phyloP scores from a whole-genome alignment of 1,140 invertebrate genomes.

The Cheumatopsyche charites region DNA sequence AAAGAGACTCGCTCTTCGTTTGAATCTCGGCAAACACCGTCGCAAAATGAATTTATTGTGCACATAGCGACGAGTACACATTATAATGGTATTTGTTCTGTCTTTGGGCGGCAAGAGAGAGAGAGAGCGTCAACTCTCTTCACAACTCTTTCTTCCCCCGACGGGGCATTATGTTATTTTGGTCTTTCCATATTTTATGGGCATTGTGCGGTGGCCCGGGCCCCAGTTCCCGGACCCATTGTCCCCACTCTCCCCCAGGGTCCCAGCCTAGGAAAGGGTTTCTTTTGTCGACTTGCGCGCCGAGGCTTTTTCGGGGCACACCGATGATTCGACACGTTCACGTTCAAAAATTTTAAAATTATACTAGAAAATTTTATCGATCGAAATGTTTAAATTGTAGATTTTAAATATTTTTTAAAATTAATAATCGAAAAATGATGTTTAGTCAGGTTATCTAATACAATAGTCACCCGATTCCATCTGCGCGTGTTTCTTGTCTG shows the following conservation, averaged over 20 bases:
- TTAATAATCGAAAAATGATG: no score
- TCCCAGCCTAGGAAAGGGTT: conserved; percentile 40
- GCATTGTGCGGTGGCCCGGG: conserved; percentile 37
- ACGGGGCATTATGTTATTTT: conserved; percentile 45
- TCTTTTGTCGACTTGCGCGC: conserved; percentile 45
- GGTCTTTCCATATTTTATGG: conserved; percentile 48
- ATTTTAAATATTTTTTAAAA: no score
- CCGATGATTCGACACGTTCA: conserved; percentile 3
- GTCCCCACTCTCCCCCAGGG: conserved; percentile 21
- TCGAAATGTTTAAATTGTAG: no score
- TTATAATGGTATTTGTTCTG: conserved; percentile 43
- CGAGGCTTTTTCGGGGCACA: conserved; percentile 39
- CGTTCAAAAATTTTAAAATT: neutral
- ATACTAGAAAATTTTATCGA: no score
- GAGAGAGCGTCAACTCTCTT: conserved; percentile 36
- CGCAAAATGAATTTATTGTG: conserved; percentile 48
- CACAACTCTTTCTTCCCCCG: conserved; percentile 47
- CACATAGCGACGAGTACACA: no score
- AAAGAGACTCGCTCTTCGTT: no score
- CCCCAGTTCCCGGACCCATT: neutral
- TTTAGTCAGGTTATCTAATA: no score
- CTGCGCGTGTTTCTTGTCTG: no score
- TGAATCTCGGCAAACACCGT: conserved; percentile 44
- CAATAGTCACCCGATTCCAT: no score
- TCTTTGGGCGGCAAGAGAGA: neutral